Evolutionary conservation across 2,888 invertebrate genomes (phyloP).

Genomic region (Electrophaes corylata): DNA sequence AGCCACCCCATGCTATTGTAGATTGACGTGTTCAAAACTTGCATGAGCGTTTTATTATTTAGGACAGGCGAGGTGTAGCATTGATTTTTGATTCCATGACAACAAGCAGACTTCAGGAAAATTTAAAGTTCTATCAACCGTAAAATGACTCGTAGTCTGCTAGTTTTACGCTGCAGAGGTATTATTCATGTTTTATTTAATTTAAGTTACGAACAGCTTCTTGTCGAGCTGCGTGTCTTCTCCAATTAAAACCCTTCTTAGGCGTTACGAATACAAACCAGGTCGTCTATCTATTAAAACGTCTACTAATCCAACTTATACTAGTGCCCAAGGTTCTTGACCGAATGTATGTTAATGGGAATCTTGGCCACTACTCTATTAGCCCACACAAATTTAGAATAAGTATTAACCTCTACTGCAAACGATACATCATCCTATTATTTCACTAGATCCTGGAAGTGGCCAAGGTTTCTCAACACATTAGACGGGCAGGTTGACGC

Average conservation of each 20-base stretch:
- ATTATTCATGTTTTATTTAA: not conserved
- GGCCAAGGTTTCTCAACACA: constrained; percentile 34
- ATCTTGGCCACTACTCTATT: constrained; percentile 7
- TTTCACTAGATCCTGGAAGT: constrained; percentile 35
- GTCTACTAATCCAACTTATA: constrained; percentile 16
- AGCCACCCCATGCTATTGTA: constrained; percentile 69
- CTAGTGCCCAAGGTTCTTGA: constrained; percentile 24
- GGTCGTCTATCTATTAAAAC: constrained; percentile 20
- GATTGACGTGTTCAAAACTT: constrained; percentile 71
- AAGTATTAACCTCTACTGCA: not conserved
- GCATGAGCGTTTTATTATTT: constrained; percentile 75
- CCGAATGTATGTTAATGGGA: constrained; percentile 5
- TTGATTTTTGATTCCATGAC: constrained; percentile 61
- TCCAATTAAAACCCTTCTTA: constrained; percentile 13
- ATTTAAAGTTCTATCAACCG: constrained; percentile 5
- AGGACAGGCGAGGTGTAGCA: constrained; percentile 66
- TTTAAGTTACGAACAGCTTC: not conserved
- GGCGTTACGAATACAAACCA: constrained; percentile 14
- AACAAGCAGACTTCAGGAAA: constrained; percentile 28
- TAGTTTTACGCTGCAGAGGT: not conserved
- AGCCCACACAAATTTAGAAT: constrained; percentile 18
- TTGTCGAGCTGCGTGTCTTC: not conserved
- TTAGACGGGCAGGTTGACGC: constrained; percentile 44
- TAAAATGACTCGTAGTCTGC: not conserved
- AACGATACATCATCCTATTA: constrained; percentile 29